phyloP scores from a whole-genome alignment of 2,888 invertebrate genomes.

The Drosophila subsilvestris region DNA sequence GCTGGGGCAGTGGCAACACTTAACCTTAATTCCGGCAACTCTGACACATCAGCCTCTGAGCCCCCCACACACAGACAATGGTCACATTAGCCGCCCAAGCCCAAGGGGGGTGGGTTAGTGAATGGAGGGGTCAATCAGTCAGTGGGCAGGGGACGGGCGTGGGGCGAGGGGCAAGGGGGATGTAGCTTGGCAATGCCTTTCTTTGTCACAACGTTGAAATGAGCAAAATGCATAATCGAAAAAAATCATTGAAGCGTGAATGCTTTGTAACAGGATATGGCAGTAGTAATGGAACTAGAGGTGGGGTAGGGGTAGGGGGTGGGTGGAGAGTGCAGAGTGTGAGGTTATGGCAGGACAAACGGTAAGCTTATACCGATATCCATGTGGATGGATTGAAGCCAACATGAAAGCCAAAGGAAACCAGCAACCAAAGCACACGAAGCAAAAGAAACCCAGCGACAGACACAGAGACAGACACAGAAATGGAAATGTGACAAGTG shows the following conservation, averaged over 20 bases:
- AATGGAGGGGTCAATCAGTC: background rate
- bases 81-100: conserved; percentile 59
- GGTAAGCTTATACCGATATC: conserved; percentile 9
- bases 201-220: conserved; percentile 74
- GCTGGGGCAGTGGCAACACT: conserved; percentile 42
- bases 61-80: conserved; percentile 43
- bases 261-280: conserved; percentile 78
- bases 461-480: background rate
- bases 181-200: conserved; percentile 1
- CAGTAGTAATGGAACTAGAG: background rate
- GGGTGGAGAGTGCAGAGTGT: conserved; percentile 3
- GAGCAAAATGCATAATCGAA: conserved; percentile 77
- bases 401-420: conserved; percentile 11
- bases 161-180: background rate
- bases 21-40: conserved; percentile 64
- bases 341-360: conserved; percentile 13
- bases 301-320: too few species aligned
- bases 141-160: background rate
- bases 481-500: conserved; percentile 17
- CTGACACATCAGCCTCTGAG: conserved; percentile 44
- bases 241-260: conserved; percentile 76
- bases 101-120: conserved; percentile 25
- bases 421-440: conserved; percentile 29
- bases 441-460: conserved; percentile 21
- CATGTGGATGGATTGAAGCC: conserved; percentile 22